Evolutionary conservation across 2,113 vertebrate species (phyloP).

Genomic region (Leptosomus discolor): DNA sequence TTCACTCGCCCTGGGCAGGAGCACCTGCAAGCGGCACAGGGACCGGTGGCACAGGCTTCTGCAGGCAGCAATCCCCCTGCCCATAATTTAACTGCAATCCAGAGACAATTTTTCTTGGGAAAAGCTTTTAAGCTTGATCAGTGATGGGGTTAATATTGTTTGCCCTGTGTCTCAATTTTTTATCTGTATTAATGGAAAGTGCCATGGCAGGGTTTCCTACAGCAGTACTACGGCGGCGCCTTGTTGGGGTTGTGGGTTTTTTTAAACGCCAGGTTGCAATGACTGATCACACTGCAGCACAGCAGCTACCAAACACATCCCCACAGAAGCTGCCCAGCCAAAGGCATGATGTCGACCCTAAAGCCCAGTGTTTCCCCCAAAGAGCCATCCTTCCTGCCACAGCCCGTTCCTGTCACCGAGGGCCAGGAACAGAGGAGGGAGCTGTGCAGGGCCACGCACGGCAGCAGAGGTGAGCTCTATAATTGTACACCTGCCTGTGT

Average conservation of each 20-base stretch:
- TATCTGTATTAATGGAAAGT: slow-evolving; percentile 45
- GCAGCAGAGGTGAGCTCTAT: neutral
- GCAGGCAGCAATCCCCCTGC: neutral
- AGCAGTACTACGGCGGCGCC: neutral
- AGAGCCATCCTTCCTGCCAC: neutral
- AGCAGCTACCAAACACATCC: neutral
- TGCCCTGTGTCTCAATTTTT: slow-evolving; percentile 51
- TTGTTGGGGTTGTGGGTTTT: neutral
- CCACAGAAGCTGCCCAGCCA: neutral
- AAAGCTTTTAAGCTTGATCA: slow-evolving; percentile 64
- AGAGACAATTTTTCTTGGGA: slow-evolving; percentile 27
- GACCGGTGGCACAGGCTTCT: neutral
- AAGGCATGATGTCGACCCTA: rapidly evolving
- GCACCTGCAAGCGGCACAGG: neutral
- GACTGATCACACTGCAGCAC: neutral
- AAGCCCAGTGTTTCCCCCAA: neutral
- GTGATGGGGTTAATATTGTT: slow-evolving; percentile 65
- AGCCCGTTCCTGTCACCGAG: rapidly evolving
- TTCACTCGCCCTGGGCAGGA: neutral
- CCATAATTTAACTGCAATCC: slow-evolving; percentile 23
- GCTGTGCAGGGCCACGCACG: rapidly evolving
- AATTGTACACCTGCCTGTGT: slow-evolving; percentile 5
- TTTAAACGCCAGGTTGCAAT: neutral
- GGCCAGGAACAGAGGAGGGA: neutral
- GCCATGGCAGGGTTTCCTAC: neutral